phyloP scores from a whole-genome alignment of 2,888 invertebrate species.

The Nomada goodeniana region DNA sequence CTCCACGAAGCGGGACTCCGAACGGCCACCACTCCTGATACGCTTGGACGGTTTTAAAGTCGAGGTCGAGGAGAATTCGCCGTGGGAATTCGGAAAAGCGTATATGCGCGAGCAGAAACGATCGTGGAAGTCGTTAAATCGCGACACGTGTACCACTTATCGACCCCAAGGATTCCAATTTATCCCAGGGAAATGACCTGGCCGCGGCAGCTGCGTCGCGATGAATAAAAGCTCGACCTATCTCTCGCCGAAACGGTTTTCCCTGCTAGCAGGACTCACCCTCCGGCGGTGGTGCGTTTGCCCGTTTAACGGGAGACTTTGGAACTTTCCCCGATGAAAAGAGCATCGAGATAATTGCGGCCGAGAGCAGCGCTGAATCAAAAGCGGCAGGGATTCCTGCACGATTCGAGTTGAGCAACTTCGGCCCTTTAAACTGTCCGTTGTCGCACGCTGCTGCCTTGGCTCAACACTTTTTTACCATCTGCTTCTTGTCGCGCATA shows the following conservation, averaged over 20 bases:
- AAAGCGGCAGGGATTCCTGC: conserved; percentile 36
- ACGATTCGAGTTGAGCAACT: conserved; percentile 3
- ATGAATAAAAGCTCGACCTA: no score
- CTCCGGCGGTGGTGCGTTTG: conserved; percentile 1
- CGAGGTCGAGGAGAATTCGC: conserved; percentile 1
- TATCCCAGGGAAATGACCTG: neutral
- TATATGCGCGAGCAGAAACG: neutral
- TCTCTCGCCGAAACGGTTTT: neutral
- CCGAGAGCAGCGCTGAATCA: neutral
- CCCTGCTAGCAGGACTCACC: neutral
- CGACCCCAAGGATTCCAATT: neutral
- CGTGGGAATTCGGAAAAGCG: neutral
- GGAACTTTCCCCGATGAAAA: neutral
- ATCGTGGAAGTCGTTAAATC: neutral
- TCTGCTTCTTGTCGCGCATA: conserved; percentile 79
- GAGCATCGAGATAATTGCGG: conserved; percentile 15
- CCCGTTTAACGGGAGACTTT: neutral
- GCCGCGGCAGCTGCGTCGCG: neutral
- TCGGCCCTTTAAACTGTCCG: conserved; percentile 63
- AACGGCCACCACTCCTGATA: no score
- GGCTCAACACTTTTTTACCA: conserved; percentile 74
- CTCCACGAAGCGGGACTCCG: neutral
- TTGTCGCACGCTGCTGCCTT: conserved; percentile 57
- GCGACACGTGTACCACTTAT: conserved; percentile 4
- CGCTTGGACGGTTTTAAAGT: neutral